Evolutionary conservation across 2,888 invertebrate genomes (phyloP).

Genomic region (Rosalia funebris): DNA sequence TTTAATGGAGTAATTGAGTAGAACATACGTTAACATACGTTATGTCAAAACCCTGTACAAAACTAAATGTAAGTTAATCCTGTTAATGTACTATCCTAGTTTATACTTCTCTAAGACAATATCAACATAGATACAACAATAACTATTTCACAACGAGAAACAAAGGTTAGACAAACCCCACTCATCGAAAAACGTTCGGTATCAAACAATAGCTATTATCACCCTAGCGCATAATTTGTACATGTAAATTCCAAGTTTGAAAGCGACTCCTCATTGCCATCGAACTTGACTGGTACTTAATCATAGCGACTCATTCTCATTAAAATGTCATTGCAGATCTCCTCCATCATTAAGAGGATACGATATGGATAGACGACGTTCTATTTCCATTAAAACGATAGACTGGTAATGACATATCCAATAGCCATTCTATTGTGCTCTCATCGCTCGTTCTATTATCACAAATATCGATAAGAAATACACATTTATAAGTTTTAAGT

Average conservation of each 20-base stretch:
- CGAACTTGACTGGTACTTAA: slow-evolving; percentile 36
- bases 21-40: too few relatives aligned
- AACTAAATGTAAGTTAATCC: too few relatives aligned
- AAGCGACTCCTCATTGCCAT: slow-evolving; percentile 41
- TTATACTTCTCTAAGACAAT: too few relatives aligned
- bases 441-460: not conserved
- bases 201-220: slow-evolving; percentile 27
- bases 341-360: slow-evolving; percentile 22
- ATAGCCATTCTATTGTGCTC: not conserved
- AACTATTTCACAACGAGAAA: too few relatives aligned
- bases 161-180: too few relatives aligned
- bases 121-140: too few relatives aligned
- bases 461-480: too few relatives aligned
- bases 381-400: slow-evolving; percentile 14
- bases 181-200: slow-evolving; percentile 5
- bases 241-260: slow-evolving; percentile 46
- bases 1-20: too few relatives aligned
- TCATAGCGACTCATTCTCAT: slow-evolving; percentile 36
- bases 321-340: slow-evolving; percentile 39
- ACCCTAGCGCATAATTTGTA: slow-evolving; percentile 36
- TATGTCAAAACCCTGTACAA: too few relatives aligned
- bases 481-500: too few relatives aligned
- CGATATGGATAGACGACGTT: slow-evolving; percentile 14
- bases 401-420: not conserved
- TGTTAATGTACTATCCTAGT: too few relatives aligned